Base-by-base conservation (phyloP, 2,888 invertebrate genomes). In the Pyrocoelia pectoralis region DNA sequence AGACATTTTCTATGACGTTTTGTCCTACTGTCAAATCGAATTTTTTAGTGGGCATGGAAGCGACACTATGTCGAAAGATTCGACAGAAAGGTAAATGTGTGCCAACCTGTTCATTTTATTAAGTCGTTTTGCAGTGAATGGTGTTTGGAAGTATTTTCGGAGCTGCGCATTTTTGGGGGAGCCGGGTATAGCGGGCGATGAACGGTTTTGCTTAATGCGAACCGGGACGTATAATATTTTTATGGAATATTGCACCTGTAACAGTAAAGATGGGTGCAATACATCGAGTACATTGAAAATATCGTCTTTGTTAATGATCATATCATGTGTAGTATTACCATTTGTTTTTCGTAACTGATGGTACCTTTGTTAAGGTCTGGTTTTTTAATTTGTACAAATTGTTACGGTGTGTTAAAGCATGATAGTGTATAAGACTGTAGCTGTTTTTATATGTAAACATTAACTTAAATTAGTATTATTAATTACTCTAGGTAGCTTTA, bases 61-160 rank as follows among this genome's bases (percentile, higher is more conserved):
- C 95, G 0, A 92, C 90, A 9, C 94, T 96, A 93, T 96, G 96
- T 78, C 86, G 95, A 46, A 96, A 96, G 85, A 93, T 94, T 60
- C 84, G 95, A 61, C 95, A 95, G 79, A 96, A 96, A 89, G 91
- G 93, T 92, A n/a, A n/a, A n/a, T n/a, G n/a, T n/a, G n/a, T n/a
- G n/a, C n/a, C n/a, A n/a, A n/a, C n/a, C n/a, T n/a, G n/a, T n/a
- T n/a, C n/a, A n/a, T n/a, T n/a, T n/a, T n/a, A n/a, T n/a, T n/a
- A n/a, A n/a, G n/a, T n/a, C n/a, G n/a, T n/a, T n/a, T 48, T 19
- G 17, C 80, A 93, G 94, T 94, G 10, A 87, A 92, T 75, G 94
- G 95, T 4, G 89, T 92, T 76, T 95, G 95, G 95, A 85, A 93
- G 60, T 95, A 93, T 80, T 91, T 93, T 76, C 85, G 95, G 66